These are phyloP conservation scores for Cladorhizidae sp. DNA, from an alignment of 37 sponge, comb jelly and placozoan genomes.

Conservation along the genomic window DNA sequence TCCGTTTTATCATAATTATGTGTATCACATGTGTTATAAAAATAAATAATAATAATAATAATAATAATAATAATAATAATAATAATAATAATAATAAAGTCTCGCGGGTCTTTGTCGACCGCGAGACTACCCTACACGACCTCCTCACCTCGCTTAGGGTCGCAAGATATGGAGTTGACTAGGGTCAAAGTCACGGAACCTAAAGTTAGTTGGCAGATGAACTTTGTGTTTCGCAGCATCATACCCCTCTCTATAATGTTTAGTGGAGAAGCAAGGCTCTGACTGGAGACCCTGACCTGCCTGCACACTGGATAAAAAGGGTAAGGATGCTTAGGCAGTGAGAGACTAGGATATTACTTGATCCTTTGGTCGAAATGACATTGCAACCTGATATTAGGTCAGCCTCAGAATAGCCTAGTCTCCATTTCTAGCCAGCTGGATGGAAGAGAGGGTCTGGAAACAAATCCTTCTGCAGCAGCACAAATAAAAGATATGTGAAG, in stretches of 20 bases:
- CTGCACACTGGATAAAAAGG: slow-evolving; percentile 61
- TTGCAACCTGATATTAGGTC: background rate
- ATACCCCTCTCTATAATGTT: background rate
- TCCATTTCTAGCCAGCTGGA: background rate
- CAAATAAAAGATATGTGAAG: no score
- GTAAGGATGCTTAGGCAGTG: no score
- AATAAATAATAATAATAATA: no score
- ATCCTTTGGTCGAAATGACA: background rate
- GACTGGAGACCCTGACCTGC: slow-evolving; percentile 49
- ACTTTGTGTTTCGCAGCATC: background rate
- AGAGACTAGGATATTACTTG: background rate
- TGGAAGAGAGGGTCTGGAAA: background rate
- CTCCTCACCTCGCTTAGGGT: no score
- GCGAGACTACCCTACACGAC: no score
- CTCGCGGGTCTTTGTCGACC: no score
- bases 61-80: no score
- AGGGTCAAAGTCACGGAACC: background rate
- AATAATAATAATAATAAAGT: no score
- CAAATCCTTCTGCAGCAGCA: background rate
- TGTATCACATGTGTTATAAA: no score
- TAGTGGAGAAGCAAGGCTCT: slow-evolving; percentile 51
- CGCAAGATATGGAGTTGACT: no score
- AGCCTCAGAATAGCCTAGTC: background rate
- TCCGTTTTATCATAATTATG: no score
- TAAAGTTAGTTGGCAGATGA: background rate